Conservation (phyloP, 1,140 invertebrate species). For the Agraylea sexmaculata region DNA sequence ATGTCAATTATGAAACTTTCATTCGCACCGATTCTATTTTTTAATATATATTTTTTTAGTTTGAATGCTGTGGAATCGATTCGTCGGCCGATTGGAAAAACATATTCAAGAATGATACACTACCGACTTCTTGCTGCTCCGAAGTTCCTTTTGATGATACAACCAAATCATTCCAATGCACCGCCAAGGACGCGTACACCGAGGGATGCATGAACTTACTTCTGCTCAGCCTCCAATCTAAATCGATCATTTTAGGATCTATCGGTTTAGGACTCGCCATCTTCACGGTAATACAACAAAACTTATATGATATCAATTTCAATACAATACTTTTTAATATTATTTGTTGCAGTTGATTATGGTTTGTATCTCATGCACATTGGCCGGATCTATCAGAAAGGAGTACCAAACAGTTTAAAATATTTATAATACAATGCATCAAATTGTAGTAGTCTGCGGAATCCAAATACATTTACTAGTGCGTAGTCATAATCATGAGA, state of each 20-base stretch:
- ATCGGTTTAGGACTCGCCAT: conserved; percentile 67
- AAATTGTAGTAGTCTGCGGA: no score
- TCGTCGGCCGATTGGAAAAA: conserved; percentile 54
- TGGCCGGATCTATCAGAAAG: conserved; percentile 77
- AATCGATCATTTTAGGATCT: conserved; percentile 59
- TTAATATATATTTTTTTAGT: conserved; percentile 37
- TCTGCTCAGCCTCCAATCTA: conserved; percentile 48
- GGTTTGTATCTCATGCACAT: conserved; percentile 77
- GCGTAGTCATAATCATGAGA: no score
- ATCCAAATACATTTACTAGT: no score
- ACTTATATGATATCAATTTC: background rate
- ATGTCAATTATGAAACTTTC: conserved; percentile 26
- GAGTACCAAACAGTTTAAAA: conserved; percentile 84
- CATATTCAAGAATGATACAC: conserved; percentile 38
- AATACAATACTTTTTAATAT: conserved; percentile 19
- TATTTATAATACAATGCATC: no score
- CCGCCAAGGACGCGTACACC: conserved; percentile 32
- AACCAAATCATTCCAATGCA: conserved; percentile 37
- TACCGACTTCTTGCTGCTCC: conserved; percentile 59
- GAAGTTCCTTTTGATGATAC: conserved; percentile 36
- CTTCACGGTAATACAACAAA: conserved; percentile 48
- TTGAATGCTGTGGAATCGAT: conserved; percentile 69
- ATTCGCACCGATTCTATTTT: no score
- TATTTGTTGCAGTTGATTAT: conserved; percentile 74
- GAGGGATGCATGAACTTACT: conserved; percentile 57